These are phyloP conservation scores for Odontocerum albicorne DNA, from an alignment of 2,888 invertebrate species.

Conservation along the genomic window DNA sequence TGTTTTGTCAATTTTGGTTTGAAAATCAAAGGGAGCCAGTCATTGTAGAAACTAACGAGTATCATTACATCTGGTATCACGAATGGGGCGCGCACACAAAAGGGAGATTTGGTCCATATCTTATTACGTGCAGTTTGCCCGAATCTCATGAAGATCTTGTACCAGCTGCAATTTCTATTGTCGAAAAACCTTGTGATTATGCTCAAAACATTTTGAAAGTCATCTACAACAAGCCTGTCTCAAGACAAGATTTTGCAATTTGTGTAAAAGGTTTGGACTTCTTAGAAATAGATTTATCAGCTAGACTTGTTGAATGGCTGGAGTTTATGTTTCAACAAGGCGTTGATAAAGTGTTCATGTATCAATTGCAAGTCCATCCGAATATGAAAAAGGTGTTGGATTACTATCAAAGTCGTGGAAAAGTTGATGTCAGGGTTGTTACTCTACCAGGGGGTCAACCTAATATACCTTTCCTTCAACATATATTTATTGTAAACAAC, in stretches of 20 bases:
- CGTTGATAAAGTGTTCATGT: slow-evolving; percentile 89
- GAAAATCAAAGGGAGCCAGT: slow-evolving; percentile 80
- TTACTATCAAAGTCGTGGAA: slow-evolving; percentile 65
- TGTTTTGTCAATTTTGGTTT: slow-evolving; percentile 89
- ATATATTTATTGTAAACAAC: slow-evolving; percentile 86
- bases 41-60: slow-evolving; percentile 79
- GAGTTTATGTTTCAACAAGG: slow-evolving; percentile 81
- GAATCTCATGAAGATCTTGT: slow-evolving; percentile 70
- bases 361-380: slow-evolving; percentile 87
- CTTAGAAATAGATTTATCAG: slow-evolving; percentile 79
- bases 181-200: slow-evolving; percentile 81
- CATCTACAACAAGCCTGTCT: slow-evolving; percentile 74
- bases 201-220: slow-evolving; percentile 83
- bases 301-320: slow-evolving; percentile 91
- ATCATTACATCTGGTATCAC: slow-evolving; percentile 91
- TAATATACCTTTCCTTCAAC: slow-evolving; percentile 84
- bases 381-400: slow-evolving; percentile 82
- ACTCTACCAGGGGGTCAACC: slow-evolving; percentile 88
- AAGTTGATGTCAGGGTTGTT: slow-evolving; percentile 74
- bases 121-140: slow-evolving; percentile 86
- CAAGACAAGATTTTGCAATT: slow-evolving; percentile 82
- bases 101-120: slow-evolving; percentile 86
- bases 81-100: slow-evolving; percentile 94
- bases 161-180: slow-evolving; percentile 83
- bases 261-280: slow-evolving; percentile 95